phyloP scores from a whole-genome alignment of 2,113 vertebrate genomes.

The Dicerorhinus sumatrensis region DNA sequence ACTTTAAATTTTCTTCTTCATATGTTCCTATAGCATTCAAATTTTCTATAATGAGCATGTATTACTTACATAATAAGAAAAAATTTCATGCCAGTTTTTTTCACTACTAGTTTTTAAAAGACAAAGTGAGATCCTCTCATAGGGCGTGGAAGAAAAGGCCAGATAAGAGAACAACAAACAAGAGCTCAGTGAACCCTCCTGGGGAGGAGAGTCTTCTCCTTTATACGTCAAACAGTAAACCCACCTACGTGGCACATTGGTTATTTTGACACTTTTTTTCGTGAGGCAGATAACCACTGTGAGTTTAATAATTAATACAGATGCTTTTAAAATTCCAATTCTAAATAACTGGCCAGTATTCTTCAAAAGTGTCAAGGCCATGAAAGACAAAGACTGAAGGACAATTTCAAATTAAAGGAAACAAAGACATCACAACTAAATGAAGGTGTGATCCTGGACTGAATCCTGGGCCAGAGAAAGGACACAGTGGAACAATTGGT shows the following conservation, averaged over 20 bases:
- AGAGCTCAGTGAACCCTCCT: background rate
- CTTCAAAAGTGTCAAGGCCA: background rate
- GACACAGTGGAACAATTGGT: accelerated
- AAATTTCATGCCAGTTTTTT: background rate
- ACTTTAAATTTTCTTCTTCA: background rate
- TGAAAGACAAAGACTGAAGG: background rate
- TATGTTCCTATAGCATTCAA: background rate
- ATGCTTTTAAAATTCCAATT: background rate
- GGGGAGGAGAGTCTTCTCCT: background rate
- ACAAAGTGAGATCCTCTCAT: background rate
- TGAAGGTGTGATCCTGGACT: accelerated
- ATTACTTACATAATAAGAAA: background rate
- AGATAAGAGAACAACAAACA: background rate
- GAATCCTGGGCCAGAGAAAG: too few species aligned
- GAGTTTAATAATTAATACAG: background rate
- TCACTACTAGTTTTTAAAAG: background rate
- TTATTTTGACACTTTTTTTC: background rate
- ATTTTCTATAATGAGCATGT: background rate
- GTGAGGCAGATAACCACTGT: background rate
- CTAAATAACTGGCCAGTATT: background rate
- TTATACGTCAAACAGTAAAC: too few species aligned
- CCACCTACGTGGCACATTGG: accelerated
- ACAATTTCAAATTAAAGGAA: background rate
- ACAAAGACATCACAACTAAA: background rate
- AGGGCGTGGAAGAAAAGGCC: background rate